Conservation (phyloP, 2,888 invertebrate genomes). For the Nycteola revayana region DNA sequence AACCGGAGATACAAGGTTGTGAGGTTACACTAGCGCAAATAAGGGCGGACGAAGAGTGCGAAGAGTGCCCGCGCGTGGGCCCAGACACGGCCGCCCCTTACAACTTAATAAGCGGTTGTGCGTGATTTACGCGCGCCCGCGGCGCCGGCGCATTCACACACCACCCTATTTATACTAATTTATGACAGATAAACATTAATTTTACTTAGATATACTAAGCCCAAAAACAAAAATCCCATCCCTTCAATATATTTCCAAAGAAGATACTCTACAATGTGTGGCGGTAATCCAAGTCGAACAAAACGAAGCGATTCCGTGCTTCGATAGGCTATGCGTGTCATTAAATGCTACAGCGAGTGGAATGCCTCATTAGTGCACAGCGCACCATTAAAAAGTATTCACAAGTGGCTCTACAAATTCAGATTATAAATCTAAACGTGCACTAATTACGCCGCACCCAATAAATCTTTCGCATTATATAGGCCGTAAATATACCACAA, state of each 20-base stretch:
- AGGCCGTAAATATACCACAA: slow-evolving; percentile 68
- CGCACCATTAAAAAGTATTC: slow-evolving; percentile 40
- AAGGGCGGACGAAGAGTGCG: slow-evolving; percentile 66
- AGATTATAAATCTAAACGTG: slow-evolving; percentile 59
- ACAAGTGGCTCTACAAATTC: slow-evolving; percentile 40
- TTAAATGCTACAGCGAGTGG: slow-evolving; percentile 36
- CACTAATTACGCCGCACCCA: slow-evolving; percentile 69
- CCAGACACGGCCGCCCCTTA: slow-evolving; percentile 69
- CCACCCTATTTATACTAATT: slow-evolving; percentile 75
- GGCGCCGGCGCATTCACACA: slow-evolving; percentile 72
- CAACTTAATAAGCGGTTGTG: slow-evolving; percentile 80
- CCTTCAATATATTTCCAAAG: slow-evolving; percentile 19
- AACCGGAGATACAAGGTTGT: slow-evolving; percentile 45
- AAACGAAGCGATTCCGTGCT: slow-evolving; percentile 7
- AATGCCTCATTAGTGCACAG: slow-evolving; percentile 53
- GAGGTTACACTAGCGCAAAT: slow-evolving; percentile 51
- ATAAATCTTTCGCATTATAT: slow-evolving; percentile 72
- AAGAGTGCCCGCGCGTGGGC: slow-evolving; percentile 69
- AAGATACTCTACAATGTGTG: slow-evolving; percentile 4
- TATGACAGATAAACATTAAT: slow-evolving; percentile 75
- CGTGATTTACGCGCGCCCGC: slow-evolving; percentile 77
- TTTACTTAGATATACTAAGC: slow-evolving; percentile 32
- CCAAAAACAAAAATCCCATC: slow-evolving; percentile 16
- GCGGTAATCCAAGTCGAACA: slow-evolving; percentile 1
- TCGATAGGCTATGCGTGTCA: slow-evolving; percentile 17